Evolutionary conservation across 1,140 invertebrate species (phyloP), one percentile per base, ranked within the genome.

Genomic region (Drosophila pectinifera): DNA sequence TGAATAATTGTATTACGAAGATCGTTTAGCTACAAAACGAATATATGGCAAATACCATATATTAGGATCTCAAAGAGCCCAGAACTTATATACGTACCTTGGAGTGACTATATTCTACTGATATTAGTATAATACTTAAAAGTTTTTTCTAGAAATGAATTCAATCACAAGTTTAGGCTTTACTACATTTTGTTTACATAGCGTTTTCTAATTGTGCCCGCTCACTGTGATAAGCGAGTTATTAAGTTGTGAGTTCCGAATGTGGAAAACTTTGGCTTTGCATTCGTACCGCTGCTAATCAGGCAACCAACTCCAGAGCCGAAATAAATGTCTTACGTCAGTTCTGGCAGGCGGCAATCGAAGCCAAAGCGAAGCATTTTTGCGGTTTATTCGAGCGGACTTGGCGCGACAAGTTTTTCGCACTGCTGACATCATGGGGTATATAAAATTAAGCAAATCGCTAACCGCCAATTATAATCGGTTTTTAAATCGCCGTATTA

Each of bases 311-410:
- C 68, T 67, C 67, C 74, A 58, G 63, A 68, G 82, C 82, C 83
- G 59, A 88, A 88, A 88, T 89, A 83, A 88, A 83, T 82, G 70
- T 88, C 83, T 88, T 88, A 88, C 83, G 83, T 88, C 83, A 88
- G 83, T 86, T 88, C 42, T 86, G 83, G 74, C 83, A 88, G 69
- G 59, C 68, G 76, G 73, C 74, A 72, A 82, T 73, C 65, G 49
- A 76, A 76, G 62, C 56, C 16, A 26, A 49, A 38, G 62, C 59
- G 59, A 68, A 64, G 36, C 41, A 68, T 68, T 61, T 69, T 73
- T 81, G 56, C 74, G 46, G 48, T 72, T 65, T 55, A 67, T 62
- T 70, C 72, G 64, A 69, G 39, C 63, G 67, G 69, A 90, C 67
- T 78, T 69, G 78, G 74, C 61, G 75, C 67, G 78, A 91, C 72